Evolutionary conservation across 2,888 invertebrate genomes (phyloP).

Genomic region (Chouioia cunea): DNA sequence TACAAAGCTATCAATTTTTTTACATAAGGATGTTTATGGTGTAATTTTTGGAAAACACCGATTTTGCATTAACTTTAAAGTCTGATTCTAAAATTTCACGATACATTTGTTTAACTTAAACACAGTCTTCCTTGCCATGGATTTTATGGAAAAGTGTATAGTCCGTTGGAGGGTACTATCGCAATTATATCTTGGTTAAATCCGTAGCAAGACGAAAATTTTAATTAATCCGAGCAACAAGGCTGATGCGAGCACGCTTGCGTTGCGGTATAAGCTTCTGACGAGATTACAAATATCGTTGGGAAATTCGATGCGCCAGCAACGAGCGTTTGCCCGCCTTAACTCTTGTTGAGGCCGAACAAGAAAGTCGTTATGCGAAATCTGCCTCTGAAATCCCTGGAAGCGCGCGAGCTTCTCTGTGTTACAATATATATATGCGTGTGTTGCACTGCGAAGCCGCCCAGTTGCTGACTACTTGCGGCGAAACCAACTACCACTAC

Average conservation of each 20-base stretch:
- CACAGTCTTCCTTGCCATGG: not conserved
- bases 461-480: not conserved
- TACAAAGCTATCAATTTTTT: too few species aligned
- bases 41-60: too few species aligned
- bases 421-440: too few species aligned
- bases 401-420: constrained; percentile 4
- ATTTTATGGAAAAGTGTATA: not conserved
- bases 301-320: constrained; percentile 28
- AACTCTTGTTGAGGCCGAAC: constrained; percentile 23
- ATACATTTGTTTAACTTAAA: too few species aligned
- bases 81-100: not conserved
- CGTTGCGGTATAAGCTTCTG: constrained; percentile 13
- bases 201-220: constrained; percentile 33
- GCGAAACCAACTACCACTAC: constrained; percentile 5
- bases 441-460: too few species aligned
- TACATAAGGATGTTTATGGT: too few species aligned
- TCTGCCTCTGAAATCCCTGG: constrained; percentile 32
- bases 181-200: constrained; percentile 23
- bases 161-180: not conserved
- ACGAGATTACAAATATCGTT: constrained; percentile 39
- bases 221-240: constrained; percentile 36
- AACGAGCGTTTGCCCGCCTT: too few species aligned
- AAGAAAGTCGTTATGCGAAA: constrained; percentile 45
- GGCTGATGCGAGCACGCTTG: not conserved
- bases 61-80: not conserved